A percentile compares a stretch with the other conserved stretches of the same genome.
Conservation (phyloP, 2,797 vertebrate species). For the Ceyx erithaca region DNA sequence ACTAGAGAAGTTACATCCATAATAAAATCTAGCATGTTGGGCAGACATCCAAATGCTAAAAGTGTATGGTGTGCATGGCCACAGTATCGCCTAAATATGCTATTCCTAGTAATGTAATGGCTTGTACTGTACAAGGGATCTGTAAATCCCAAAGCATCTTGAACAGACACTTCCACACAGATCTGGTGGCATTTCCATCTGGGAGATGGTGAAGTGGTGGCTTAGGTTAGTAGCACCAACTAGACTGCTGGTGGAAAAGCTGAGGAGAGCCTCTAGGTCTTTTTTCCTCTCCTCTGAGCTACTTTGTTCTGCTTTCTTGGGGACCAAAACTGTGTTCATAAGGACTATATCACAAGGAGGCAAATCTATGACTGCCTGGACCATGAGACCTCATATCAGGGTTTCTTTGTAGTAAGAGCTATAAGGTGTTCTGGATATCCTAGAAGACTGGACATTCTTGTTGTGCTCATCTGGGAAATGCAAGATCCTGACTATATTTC, state of each 20-base stretch:
- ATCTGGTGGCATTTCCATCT: background rate
- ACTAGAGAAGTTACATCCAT: background rate
- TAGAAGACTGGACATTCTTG: background rate
- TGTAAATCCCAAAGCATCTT: background rate
- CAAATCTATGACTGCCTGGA: background rate
- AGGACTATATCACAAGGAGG: background rate
- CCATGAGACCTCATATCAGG: background rate
- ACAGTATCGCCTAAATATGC: background rate
- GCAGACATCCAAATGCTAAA: background rate
- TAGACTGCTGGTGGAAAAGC: background rate
- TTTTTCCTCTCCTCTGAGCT: background rate
- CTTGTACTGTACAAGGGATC: background rate
- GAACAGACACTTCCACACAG: too few relatives aligned
- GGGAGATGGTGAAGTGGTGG: background rate
- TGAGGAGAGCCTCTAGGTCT: rapidly evolving
- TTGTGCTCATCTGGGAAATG: background rate
- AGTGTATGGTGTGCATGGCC: background rate
- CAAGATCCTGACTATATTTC: background rate
- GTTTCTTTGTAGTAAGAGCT: background rate
- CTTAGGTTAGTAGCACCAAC: background rate
- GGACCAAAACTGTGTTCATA: background rate
- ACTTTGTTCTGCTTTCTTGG: background rate
- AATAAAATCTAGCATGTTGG: background rate
- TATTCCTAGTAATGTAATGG: background rate
- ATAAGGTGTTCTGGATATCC: background rate